Conservation (phyloP, 1,140 invertebrate genomes). For the Amphibalanus amphitrite region DNA sequence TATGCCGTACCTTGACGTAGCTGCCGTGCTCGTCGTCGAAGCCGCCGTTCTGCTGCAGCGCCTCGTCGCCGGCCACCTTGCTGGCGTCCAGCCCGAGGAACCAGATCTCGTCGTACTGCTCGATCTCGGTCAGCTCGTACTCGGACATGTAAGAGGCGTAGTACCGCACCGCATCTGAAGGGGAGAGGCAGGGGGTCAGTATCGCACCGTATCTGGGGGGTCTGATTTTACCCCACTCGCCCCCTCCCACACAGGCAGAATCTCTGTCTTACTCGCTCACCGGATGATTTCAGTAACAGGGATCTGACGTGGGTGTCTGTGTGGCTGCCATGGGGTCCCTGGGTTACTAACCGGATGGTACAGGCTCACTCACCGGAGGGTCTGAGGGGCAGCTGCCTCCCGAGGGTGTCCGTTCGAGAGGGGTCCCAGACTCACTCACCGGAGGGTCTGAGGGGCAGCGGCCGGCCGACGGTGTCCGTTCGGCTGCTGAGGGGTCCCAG, state of each 20-base stretch:
- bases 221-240: too few relatives aligned
- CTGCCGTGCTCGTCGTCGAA: slow-evolving; percentile 85
- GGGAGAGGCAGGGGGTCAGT: too few relatives aligned
- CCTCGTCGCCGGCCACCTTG: slow-evolving; percentile 64
- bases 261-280: neutral
- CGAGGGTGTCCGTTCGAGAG: neutral
- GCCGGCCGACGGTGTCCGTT: too few relatives aligned
- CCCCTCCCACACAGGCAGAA: too few relatives aligned
- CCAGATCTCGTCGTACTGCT: slow-evolving; percentile 75
- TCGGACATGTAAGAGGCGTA: slow-evolving; percentile 65
- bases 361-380: neutral
- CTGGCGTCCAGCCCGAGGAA: slow-evolving; percentile 66
- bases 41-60: slow-evolving; percentile 53
- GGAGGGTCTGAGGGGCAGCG: neutral
- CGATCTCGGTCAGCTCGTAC: slow-evolving; percentile 64
- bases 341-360: too few relatives aligned
- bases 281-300: neutral
- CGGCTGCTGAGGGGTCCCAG: too few relatives aligned
- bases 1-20: slow-evolving; percentile 64
- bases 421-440: neutral
- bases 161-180: slow-evolving; percentile 53
- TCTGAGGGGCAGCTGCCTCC: neutral
- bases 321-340: too few relatives aligned
- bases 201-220: too few relatives aligned
- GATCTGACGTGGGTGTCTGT: too few relatives aligned